Evolutionary conservation across 2,113 vertebrate genomes (phyloP).

Genomic region (Chionis minor): DNA sequence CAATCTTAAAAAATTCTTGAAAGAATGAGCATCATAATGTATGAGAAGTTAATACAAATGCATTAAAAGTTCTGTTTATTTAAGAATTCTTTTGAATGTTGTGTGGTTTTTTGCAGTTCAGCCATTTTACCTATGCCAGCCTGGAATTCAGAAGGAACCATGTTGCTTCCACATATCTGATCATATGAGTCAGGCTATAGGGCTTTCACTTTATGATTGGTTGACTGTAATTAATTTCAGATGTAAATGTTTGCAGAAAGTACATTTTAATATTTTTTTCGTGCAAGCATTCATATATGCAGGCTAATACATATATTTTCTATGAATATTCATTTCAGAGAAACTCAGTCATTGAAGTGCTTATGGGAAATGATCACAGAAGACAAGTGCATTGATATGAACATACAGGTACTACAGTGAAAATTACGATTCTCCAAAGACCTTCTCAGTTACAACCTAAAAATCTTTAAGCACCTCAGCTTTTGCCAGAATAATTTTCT

Average conservation of each 20-base stretch:
- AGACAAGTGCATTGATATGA: neutral
- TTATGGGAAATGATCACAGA: neutral
- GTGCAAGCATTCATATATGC: neutral
- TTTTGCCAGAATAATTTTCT: neutral
- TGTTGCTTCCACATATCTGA: neutral
- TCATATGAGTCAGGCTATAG: neutral
- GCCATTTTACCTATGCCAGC: neutral
- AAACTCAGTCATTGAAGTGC: neutral
- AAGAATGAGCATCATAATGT: neutral
- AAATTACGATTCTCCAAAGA: neutral
- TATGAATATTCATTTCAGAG: neutral
- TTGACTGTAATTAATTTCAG: neutral
- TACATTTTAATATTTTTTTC: neutral
- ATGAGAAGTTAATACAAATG: neutral
- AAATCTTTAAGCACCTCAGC: neutral
- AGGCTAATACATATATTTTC: neutral
- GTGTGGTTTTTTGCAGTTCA: neutral
- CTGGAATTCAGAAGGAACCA: neutral
- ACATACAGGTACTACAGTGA: neutral
- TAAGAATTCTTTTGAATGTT: neutral
- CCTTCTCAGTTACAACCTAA: neutral
- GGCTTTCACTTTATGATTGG: neutral
- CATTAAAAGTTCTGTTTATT: neutral
- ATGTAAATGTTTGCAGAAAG: neutral
- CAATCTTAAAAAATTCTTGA: neutral